A percentile compares a stretch with the other conserved stretches of the same genome.
phyloP scores from a whole-genome alignment of 2,888 invertebrate species.

The Drosophila conformis region DNA sequence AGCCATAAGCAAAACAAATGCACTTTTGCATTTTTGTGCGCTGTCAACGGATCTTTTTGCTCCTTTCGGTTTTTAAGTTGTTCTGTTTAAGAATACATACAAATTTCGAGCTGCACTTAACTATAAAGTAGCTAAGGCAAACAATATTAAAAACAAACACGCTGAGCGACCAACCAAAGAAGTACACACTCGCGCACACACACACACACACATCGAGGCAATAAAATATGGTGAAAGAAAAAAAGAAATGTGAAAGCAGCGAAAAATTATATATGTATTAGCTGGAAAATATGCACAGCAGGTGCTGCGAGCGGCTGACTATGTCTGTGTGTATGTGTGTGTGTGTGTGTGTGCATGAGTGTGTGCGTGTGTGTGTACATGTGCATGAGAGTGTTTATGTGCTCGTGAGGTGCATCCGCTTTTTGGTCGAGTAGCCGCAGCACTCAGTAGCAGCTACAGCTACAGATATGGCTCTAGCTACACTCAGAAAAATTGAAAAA shows the following conservation, averaged over 20 bases:
- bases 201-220: constrained; percentile 34
- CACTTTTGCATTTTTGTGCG: constrained; percentile 30
- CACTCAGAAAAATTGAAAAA: neutral
- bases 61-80: constrained; percentile 51
- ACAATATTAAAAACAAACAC: constrained; percentile 71
- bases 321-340: constrained; percentile 1
- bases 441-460: constrained; percentile 59
- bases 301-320: constrained; percentile 43
- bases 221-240: constrained; percentile 63
- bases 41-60: constrained; percentile 55
- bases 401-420: constrained; percentile 65
- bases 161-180: constrained; percentile 33
- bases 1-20: constrained; percentile 65
- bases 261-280: constrained; percentile 76
- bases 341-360: constrained; percentile 3
- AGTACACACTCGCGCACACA: constrained; percentile 9
- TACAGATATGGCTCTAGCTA: constrained; percentile 39
- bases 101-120: constrained; percentile 73
- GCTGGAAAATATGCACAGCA: constrained; percentile 69
- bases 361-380: constrained; percentile 15
- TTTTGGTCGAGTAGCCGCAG: constrained; percentile 64
- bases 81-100: constrained; percentile 61
- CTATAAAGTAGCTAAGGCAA: constrained; percentile 76
- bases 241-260: constrained; percentile 43
- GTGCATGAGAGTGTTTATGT: constrained; percentile 22